Base-by-base conservation (phyloP, 2,797 vertebrate genomes). In the Glyptemys insculpta region DNA sequence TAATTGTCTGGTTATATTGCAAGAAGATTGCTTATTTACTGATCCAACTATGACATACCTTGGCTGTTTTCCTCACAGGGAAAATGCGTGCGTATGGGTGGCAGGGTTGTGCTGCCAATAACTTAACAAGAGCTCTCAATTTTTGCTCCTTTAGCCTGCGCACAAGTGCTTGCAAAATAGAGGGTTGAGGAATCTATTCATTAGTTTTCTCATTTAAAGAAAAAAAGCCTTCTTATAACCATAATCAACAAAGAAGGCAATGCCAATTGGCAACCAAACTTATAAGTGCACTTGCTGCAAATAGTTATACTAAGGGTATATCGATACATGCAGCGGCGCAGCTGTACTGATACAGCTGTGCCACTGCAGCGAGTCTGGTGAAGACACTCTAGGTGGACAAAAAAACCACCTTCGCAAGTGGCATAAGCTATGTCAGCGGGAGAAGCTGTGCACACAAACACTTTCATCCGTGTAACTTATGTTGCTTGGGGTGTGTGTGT, bases 41-140 rank as follows among this genome's bases (percentile, higher is more conserved):
- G 34, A 56, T 37, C 31, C 49, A 88, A 8, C 80, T 84, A 1
- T 0, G 1, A 16, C 3, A 2, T 2, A 0, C 49, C 53, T 34
- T 86, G 1, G 0, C 80, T 50, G 37, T 65, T 92, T 41, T 53
- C 74, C 27, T 57, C 50, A 1, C 0, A 31, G 27, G 29, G 54
- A 85, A 47, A 87, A 78, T 41, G 37, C 11, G 18, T 80, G n/a
- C 3, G 1, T 81, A 49, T 85, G 86, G 85, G 37, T 92, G 41
- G 80, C 56, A 25, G 8, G 83, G 50, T 86, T 37, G 14, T 68
- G 52, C 23, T 90, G 3, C n/a, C 31, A 47, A 76, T 47, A 27
- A 76, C 27, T 74, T 41, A 74, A 74, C 37, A 44, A 44, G 62
- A 15, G 76, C 15, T 56, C 89, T 79, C 21, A 8, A 31, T 4